Evolutionary conservation across 2,113 vertebrate genomes (phyloP).

Genomic region (Cavia aperea): DNA sequence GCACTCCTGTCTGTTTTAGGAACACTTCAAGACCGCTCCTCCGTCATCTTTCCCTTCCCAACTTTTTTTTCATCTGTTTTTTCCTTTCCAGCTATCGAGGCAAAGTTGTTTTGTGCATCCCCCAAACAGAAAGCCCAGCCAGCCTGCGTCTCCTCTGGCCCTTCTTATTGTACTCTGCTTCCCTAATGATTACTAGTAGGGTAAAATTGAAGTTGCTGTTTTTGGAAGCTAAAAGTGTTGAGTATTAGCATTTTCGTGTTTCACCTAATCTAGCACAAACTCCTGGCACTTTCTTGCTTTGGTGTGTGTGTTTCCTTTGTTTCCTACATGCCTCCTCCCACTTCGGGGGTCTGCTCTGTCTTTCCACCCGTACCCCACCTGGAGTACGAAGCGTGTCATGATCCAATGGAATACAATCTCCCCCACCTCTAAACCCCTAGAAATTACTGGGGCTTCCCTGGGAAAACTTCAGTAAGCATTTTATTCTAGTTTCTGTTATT

Average conservation of each 20-base stretch:
- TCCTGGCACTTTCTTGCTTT: neutral
- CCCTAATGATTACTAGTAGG: neutral
- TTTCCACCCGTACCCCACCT: neutral
- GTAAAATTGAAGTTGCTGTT: conserved; percentile 18
- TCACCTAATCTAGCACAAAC: neutral
- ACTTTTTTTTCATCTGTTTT: neutral
- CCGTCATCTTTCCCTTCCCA: neutral
- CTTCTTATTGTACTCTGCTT: neutral
- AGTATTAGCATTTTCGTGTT: neutral
- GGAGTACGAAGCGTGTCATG: conserved; percentile 10
- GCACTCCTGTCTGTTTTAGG: neutral
- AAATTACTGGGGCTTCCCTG: neutral
- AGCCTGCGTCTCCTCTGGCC: neutral
- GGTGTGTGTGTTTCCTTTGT: neutral
- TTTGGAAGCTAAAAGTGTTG: neutral
- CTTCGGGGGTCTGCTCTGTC: neutral
- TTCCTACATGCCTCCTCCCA: neutral
- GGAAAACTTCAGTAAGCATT: neutral
- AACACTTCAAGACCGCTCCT: neutral
- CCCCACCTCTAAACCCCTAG: neutral
- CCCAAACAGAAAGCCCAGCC: neutral
- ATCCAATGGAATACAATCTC: neutral
- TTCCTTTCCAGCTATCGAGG: neutral
- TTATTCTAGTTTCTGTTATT: conserved; percentile 19
- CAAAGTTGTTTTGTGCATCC: neutral